Evolutionary conservation across 1,140 invertebrate genomes (phyloP).

Genomic region (Bombyx mandarina): DNA sequence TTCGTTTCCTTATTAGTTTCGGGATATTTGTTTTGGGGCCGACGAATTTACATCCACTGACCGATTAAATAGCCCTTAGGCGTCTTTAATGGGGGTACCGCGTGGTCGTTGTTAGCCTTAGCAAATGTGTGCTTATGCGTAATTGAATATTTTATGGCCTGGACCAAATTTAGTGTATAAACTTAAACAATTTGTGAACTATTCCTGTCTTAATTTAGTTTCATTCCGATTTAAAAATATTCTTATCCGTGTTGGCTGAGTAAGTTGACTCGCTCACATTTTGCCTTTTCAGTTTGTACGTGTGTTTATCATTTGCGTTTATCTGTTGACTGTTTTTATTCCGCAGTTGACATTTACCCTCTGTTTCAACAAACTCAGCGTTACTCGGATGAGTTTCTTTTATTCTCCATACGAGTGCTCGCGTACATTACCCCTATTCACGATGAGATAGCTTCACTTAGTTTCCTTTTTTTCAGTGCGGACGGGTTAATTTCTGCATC

Average conservation of each 20-base stretch:
- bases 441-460: constrained; percentile 68
- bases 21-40: constrained; percentile 69
- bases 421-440: constrained; percentile 65
- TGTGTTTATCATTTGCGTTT: constrained; percentile 69
- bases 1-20: constrained; percentile 71
- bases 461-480: constrained; percentile 65
- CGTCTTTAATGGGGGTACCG: constrained; percentile 70
- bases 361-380: constrained; percentile 54
- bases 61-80: constrained; percentile 71
- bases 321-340: constrained; percentile 71
- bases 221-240: constrained; percentile 5
- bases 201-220: constrained; percentile 8
- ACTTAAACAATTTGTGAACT: constrained; percentile 47
- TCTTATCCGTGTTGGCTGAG: constrained; percentile 19
- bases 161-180: constrained; percentile 51
- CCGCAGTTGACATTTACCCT: constrained; percentile 66
- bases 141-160: constrained; percentile 70
- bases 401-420: constrained; percentile 59
- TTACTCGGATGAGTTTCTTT: constrained; percentile 60
- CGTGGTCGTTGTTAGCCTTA: constrained; percentile 67
- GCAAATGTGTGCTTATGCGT: constrained; percentile 68
- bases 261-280: constrained; percentile 44
- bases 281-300: constrained; percentile 52
- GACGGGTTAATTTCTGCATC: constrained; percentile 67
- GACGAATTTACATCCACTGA: constrained; percentile 68